These are phyloP conservation scores for Teinopalpus imperialis DNA, from an alignment of 2,888 invertebrate genomes.

Conservation along the genomic window DNA sequence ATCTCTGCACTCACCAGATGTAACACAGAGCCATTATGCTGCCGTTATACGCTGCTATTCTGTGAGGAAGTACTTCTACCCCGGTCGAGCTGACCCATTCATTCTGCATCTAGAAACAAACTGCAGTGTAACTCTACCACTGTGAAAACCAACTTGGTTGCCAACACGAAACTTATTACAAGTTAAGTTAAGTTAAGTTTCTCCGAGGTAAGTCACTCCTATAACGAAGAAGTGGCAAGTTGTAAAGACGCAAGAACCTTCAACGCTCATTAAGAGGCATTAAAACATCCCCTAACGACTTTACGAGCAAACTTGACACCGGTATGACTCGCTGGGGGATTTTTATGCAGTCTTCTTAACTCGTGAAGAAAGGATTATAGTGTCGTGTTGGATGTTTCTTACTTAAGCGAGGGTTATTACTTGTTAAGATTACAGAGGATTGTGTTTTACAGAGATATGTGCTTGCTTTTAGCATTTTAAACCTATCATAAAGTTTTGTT, in stretches of 20 bases:
- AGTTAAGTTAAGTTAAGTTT: no score
- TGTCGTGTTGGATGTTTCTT: slow-evolving; percentile 11
- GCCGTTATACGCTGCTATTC: no score
- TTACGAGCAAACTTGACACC: slow-evolving; percentile 42
- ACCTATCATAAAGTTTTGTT: no score
- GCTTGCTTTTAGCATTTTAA: background rate
- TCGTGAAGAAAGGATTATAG: slow-evolving; percentile 32
- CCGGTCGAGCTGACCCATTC: no score
- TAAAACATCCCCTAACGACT: slow-evolving; percentile 38
- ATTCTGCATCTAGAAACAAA: no score
- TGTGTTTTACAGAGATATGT: slow-evolving; percentile 5
- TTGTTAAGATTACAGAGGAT: slow-evolving; percentile 16
- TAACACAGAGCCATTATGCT: no score
- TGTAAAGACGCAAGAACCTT: slow-evolving; percentile 21
- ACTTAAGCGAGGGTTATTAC: slow-evolving; percentile 21
- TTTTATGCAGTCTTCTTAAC: slow-evolving; percentile 35
- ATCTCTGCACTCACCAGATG: no score
- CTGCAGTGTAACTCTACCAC: no score
- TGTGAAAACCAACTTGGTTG: no score
- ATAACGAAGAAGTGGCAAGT: slow-evolving; percentile 24
- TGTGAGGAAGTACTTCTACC: no score
- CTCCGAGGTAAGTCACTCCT: background rate
- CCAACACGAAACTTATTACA: no score
- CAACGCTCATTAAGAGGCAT: slow-evolving; percentile 25
- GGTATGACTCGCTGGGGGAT: slow-evolving; percentile 42